These are phyloP conservation scores for Condylura cristata DNA, from an alignment of 2,113 vertebrate genomes.

Conservation along the genomic window DNA sequence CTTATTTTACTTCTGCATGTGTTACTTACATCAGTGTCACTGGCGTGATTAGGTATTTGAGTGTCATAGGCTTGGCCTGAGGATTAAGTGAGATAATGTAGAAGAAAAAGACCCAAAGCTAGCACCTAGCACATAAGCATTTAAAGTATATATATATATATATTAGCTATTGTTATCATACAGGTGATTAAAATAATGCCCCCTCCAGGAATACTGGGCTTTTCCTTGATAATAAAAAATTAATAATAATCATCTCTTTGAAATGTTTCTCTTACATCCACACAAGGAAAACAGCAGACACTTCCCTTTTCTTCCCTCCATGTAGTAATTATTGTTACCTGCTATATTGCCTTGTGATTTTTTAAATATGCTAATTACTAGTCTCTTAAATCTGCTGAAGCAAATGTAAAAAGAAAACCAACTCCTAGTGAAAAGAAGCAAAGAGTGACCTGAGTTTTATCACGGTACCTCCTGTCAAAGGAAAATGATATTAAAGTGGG, in stretches of 20 bases:
- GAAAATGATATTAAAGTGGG: constrained; percentile 50
- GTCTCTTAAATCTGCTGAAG: constrained; percentile 41
- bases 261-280: constrained; percentile 52
- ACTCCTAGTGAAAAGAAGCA: constrained; percentile 51
- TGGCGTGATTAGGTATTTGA: not conserved
- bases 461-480: constrained; percentile 29
- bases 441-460: constrained; percentile 65
- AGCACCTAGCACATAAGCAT: not conserved
- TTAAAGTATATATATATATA: not conserved
- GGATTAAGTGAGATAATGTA: constrained; percentile 18
- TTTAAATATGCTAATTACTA: constrained; percentile 64
- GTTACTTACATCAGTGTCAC: not conserved
- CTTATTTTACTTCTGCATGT: not conserved
- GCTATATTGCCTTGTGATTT: constrained; percentile 54
- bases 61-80: not conserved
- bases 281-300: not conserved
- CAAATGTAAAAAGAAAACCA: constrained; percentile 25
- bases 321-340: constrained; percentile 32
- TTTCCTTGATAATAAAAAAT: constrained; percentile 51
- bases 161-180: constrained; percentile 20
- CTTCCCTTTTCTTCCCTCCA: not conserved
- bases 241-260: constrained; percentile 32
- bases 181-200: constrained; percentile 31
- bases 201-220: not conserved
- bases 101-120: not conserved